These are phyloP conservation scores for Hirundichthys speculiger DNA, from an alignment of 2,113 vertebrate genomes.

Conservation along the genomic window DNA sequence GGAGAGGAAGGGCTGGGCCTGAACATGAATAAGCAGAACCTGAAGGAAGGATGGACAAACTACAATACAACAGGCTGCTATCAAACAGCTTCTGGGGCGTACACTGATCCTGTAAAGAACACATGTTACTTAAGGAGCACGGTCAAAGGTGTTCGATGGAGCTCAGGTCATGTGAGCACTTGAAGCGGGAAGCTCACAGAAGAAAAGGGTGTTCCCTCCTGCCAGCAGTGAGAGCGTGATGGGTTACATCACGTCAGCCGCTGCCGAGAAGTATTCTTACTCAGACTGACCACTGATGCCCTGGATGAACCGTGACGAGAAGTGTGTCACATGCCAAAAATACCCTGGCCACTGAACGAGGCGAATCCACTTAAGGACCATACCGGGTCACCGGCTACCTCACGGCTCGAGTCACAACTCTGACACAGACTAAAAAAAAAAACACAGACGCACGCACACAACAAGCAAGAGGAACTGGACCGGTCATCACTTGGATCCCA, in stretches of 20 bases:
- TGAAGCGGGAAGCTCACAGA: slow-evolving; percentile 1
- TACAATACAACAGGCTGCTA: too few species aligned
- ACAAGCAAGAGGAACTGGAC: neutral
- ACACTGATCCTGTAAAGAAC: slow-evolving; percentile 3
- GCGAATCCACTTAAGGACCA: slow-evolving; percentile 64
- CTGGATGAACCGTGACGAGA: slow-evolving; percentile 63
- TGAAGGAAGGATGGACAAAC: too few species aligned
- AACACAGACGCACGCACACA: neutral
- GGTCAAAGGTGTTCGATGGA: neutral
- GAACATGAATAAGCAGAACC: too few species aligned
- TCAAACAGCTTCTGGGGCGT: too few species aligned
- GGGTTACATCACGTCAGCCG: slow-evolving; percentile 36
- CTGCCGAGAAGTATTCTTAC: slow-evolving; percentile 48
- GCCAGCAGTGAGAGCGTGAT: slow-evolving; percentile 27
- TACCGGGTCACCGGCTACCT: slow-evolving; percentile 56
- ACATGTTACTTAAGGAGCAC: slow-evolving; percentile 13
- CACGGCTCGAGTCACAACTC: slow-evolving; percentile 48
- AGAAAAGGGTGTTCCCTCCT: slow-evolving; percentile 13
- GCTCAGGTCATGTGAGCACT: slow-evolving; percentile 40
- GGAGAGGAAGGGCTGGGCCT: too few species aligned
- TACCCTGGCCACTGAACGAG: slow-evolving; percentile 61
- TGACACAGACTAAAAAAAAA: slow-evolving; percentile 34
- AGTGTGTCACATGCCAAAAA: slow-evolving; percentile 69
- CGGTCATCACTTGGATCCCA: too few species aligned
- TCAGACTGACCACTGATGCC: slow-evolving; percentile 61